Percentiles rank a stretch among this genome's conserved stretches.
Evolutionary conservation across 2,797 vertebrate genomes (phyloP).

Genomic region (Chanos chanos): DNA sequence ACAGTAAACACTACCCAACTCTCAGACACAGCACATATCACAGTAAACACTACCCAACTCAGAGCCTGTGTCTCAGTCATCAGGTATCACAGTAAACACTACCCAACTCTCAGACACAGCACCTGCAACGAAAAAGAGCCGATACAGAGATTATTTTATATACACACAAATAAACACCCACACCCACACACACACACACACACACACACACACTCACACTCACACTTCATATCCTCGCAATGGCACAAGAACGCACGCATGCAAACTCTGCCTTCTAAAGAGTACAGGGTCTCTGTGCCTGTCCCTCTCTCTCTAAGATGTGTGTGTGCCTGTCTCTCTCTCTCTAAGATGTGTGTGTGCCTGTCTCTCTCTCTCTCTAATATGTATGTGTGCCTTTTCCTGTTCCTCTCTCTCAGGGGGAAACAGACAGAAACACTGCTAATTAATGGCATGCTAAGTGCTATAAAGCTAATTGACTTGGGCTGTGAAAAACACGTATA

Average conservation of each 20-base stretch:
- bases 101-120: slow-evolving; percentile 51
- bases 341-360: neutral
- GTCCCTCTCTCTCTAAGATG: slow-evolving; percentile 14
- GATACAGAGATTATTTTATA: slow-evolving; percentile 32
- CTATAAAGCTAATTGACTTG: slow-evolving; percentile 24
- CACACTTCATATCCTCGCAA: too few species aligned
- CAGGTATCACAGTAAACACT: slow-evolving; percentile 60
- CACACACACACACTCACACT: neutral
- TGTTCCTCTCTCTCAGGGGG: neutral
- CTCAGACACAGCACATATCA: too few species aligned
- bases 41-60: too few species aligned
- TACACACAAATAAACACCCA: slow-evolving; percentile 14
- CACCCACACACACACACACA: slow-evolving; percentile 1
- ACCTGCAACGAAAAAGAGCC: slow-evolving; percentile 35
- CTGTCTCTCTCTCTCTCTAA: neutral
- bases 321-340: too few species aligned
- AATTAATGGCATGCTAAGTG: slow-evolving; percentile 30
- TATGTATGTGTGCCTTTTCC: neutral
- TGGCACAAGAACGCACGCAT: too few species aligned
- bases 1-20: too few species aligned
- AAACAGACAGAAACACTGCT: slow-evolving; percentile 12
- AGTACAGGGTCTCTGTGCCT: too few species aligned
- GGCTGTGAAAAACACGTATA: neutral
- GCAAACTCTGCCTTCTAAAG: too few species aligned
- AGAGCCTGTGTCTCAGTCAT: slow-evolving; percentile 41